phyloP scores from a whole-genome alignment of 2,113 vertebrate genomes.

The Pelmatolapia mariae region DNA sequence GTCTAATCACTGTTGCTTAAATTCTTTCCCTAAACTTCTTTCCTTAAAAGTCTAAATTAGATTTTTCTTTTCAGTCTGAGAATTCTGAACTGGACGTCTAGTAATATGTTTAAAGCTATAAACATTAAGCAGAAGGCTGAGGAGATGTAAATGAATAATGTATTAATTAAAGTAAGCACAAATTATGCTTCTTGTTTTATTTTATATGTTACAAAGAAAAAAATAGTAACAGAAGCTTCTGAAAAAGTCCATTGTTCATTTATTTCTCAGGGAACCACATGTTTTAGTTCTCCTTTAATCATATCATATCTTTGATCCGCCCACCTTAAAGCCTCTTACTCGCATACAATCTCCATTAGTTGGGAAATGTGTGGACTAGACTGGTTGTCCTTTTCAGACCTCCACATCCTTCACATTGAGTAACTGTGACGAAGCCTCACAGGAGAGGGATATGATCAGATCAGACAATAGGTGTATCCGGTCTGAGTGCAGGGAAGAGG shows the following conservation, averaged over 20 bases:
- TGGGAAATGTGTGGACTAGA: conserved; percentile 42
- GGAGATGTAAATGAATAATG: background rate
- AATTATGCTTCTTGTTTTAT: background rate
- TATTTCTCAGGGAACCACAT: conserved; percentile 10
- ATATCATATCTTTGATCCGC: conserved; percentile 71
- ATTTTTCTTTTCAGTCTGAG: background rate
- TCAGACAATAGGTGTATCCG: conserved; percentile 26
- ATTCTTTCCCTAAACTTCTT: background rate
- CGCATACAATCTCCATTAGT: conserved; percentile 52
- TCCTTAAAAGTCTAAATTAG: background rate
- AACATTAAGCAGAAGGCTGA: background rate
- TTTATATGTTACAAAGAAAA: background rate
- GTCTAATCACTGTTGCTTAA: background rate
- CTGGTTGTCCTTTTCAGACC: background rate
- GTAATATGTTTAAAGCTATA: background rate
- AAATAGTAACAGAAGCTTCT: background rate
- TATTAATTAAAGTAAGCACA: background rate
- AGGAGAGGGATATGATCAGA: background rate
- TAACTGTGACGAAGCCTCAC: conserved; percentile 10
- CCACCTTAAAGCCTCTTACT: conserved; percentile 56
- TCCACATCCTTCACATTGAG: conserved; percentile 1
- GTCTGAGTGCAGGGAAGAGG: conserved; percentile 22
- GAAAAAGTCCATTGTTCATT: conserved; percentile 27
- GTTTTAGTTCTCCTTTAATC: conserved; percentile 64
- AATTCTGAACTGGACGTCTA: background rate